Percentiles rank a stretch among this genome's conserved stretches.
These are phyloP conservation scores for Rhizoglyphus robini DNA, from an alignment of 1,140 invertebrate genomes.

Conservation along the genomic window DNA sequence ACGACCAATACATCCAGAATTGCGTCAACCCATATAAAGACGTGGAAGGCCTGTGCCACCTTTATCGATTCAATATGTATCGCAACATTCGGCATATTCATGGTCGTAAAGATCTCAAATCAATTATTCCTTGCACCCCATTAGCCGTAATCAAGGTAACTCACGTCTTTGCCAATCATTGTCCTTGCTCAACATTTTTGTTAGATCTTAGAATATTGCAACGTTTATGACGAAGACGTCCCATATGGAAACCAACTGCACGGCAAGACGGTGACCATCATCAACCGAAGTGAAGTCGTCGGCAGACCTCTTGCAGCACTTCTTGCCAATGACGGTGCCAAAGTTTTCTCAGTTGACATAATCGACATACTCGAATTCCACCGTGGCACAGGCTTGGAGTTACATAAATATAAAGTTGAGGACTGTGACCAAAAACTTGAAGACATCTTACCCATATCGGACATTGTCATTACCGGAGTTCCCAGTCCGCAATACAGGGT, in stretches of 20 bases:
- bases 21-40: constrained; percentile 22
- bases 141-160: constrained; percentile 21
- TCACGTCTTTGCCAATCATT: not conserved
- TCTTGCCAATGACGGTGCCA: constrained; percentile 20
- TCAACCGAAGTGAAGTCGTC: constrained; percentile 23
- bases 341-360: constrained; percentile 20
- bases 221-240: constrained; percentile 17
- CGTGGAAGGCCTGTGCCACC: constrained; percentile 21
- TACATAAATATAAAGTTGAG: constrained; percentile 11
- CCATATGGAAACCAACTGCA: constrained; percentile 21
- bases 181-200: not conserved
- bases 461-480: constrained; percentile 21
- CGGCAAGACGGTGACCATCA: constrained; percentile 21
- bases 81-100: constrained; percentile 21
- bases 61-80: constrained; percentile 23
- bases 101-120: constrained; percentile 15
- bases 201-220: constrained; percentile 15
- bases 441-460: constrained; percentile 17
- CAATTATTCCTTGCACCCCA: constrained; percentile 22
- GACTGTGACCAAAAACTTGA: constrained; percentile 10
- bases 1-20: constrained; percentile 23
- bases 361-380: constrained; percentile 19
- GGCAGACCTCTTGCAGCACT: constrained; percentile 21
- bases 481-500: constrained; percentile 15
- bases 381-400: not conserved